Percentiles rank a stretch among this genome's conserved stretches.
Conservation (phyloP, 2,113 vertebrate species). For the Cottus gobio region DNA sequence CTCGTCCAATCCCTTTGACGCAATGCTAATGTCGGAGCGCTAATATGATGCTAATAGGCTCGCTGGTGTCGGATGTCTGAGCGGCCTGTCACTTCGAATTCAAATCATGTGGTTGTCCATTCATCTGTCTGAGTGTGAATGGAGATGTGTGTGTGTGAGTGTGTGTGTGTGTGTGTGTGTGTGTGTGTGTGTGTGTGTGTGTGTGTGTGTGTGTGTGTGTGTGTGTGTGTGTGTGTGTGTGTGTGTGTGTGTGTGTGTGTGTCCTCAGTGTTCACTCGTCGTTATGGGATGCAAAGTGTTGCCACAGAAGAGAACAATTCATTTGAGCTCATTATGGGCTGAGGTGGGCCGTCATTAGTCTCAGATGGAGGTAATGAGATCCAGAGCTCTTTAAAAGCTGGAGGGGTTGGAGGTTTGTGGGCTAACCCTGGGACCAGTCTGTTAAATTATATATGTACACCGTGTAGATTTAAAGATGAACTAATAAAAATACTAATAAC, state of each 20-base stretch:
- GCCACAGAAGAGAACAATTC: conserved; percentile 20
- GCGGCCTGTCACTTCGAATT: conserved; percentile 23
- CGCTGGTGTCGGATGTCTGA: conserved; percentile 20
- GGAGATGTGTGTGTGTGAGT: not conserved
- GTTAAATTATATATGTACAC: not conserved
- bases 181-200: not conserved
- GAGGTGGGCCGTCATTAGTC: conserved; percentile 29
- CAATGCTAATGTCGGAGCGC: not conserved
- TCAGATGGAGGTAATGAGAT: conserved; percentile 26
- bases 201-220: conserved; percentile 1
- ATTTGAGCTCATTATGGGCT: conserved; percentile 40
- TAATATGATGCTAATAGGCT: no score
- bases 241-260: not conserved
- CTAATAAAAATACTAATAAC: not conserved
- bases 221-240: not conserved
- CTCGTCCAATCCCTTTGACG: not conserved
- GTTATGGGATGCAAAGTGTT: conserved; percentile 25
- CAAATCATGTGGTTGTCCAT: conserved; percentile 7
- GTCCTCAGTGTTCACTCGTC: conserved; percentile 9
- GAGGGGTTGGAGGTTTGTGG: not conserved
- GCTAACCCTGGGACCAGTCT: not conserved
- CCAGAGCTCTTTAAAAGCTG: not conserved
- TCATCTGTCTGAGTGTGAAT: conserved; percentile 9
- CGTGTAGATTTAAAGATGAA: not conserved
- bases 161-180: conserved; percentile 2